Percentiles rank a stretch among this genome's conserved stretches.
These are phyloP conservation scores for Conomelus anceps DNA, from an alignment of 2,888 invertebrate species.

Conservation along the genomic window DNA sequence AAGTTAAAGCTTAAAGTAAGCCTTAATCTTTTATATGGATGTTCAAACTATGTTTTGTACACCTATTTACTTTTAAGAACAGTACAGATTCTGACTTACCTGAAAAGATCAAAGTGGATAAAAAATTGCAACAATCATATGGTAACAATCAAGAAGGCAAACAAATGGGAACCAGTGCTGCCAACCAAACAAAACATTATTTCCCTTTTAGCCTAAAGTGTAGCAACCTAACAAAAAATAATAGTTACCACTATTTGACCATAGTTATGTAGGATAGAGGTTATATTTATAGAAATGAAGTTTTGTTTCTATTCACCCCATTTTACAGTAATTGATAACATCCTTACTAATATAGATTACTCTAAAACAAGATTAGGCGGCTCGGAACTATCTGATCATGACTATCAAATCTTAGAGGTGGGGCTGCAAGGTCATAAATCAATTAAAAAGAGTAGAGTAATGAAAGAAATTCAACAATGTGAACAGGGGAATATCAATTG, in stretches of 20 bases:
- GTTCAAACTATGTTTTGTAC: too few relatives aligned
- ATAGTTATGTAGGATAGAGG: neutral
- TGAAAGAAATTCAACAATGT: too few relatives aligned
- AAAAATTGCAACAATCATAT: neutral
- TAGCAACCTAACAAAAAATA: neutral
- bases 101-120: too few relatives aligned
- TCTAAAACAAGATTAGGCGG: too few relatives aligned
- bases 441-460: too few relatives aligned
- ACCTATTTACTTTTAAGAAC: neutral
- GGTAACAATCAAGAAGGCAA: constrained; percentile 4
- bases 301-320: constrained; percentile 20
- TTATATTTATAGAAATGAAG: constrained; percentile 8
- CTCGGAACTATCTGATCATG: too few relatives aligned
- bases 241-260: neutral
- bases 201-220: constrained; percentile 3
- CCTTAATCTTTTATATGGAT: constrained; percentile 3
- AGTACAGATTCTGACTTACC: constrained; percentile 1
- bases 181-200: constrained; percentile 14
- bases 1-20: constrained; percentile 14
- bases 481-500: too few relatives aligned
- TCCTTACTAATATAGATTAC: too few relatives aligned
- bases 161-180: constrained; percentile 15
- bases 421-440: too few relatives aligned
- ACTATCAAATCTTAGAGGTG: too few relatives aligned
- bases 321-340: too few relatives aligned